Evolutionary conservation across 2,113 vertebrate genomes (phyloP).

Genomic region (Bettongia penicillata): DNA sequence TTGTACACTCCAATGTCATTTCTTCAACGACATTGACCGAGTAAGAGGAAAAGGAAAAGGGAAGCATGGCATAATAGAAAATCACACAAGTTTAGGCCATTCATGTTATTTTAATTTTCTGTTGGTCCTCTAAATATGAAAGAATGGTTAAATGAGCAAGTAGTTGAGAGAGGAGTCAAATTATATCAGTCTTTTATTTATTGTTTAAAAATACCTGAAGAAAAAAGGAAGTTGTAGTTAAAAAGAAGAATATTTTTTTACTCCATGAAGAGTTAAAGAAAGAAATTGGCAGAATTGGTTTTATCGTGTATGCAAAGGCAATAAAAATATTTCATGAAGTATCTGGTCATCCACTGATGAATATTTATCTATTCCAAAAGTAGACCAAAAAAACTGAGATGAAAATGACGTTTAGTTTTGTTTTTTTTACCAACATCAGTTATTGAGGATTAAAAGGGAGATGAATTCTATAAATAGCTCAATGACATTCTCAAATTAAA

Average conservation of each 20-base stretch:
- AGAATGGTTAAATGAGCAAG: not conserved
- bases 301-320: not conserved
- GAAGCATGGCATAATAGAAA: not conserved
- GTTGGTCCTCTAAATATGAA: not conserved
- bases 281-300: not conserved
- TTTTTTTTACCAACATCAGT: no score
- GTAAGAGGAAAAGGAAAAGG: not conserved
- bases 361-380: no score
- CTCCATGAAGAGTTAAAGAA: not conserved
- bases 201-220: not conserved
- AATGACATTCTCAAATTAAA: no score
- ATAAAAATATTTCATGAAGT: no score
- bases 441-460: no score
- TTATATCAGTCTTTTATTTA: not conserved
- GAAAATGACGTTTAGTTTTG: no score
- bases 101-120: not conserved
- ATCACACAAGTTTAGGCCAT: not conserved
- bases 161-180: not conserved
- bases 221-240: not conserved
- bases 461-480: no score
- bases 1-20: not conserved
- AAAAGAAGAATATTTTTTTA: not conserved
- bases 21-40: not conserved
- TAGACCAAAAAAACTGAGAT: no score
- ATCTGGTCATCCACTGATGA: no score